Evolutionary conservation across 2,888 invertebrate species (phyloP), one percentile per base, ranked within the genome.

Genomic region (Eupithecia inturbata): DNA sequence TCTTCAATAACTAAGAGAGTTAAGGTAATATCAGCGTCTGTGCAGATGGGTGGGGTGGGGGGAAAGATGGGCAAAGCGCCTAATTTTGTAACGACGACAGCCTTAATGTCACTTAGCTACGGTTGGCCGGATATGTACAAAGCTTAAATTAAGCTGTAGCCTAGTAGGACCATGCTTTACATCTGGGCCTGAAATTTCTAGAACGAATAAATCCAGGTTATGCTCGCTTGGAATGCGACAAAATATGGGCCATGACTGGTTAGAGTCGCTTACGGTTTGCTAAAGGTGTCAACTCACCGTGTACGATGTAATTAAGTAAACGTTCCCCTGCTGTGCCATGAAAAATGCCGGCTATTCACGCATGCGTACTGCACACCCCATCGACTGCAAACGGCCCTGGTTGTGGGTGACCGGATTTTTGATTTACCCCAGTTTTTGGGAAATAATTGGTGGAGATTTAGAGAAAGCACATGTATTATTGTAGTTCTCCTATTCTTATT

Each of bases 261-360:
- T 49, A 9, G 9, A 22, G 26, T 26, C 57, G 36, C 10, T 33
- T 31, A 39, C 39, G 26, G 41, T 39, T 64, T 39, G 64, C 66
- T 39, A 49, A 68, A 73, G 75, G 73, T 76, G 75, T 76, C 68
- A 71, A 70, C 68, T 71, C 72, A 71, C 70, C 73, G 49, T 67
- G 67, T 70, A 45, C 33, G 63, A n/a, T 36, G 69, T 63, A 68
- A 76, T 73, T 73, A 76, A 62, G 36, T 62, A 39, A 31, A 66
- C 62, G 69, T 63, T 64, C 62, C 10, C 62, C 67, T 53, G 57
- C 63, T 60, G 39, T 71, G 63, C 68, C 71, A 76, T 73, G 73
- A 76, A 73, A 76, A 73, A 71, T 76, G 64, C 73, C 73, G 71
- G 76, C 22, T 49, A 31, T 49, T 76, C 64, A 70, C 73, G 71